A percentile compares a stretch with the other conserved stretches of the same genome.
phyloP scores from a whole-genome alignment of 2,888 invertebrate genomes.

The Acrocyrtus sp. region DNA sequence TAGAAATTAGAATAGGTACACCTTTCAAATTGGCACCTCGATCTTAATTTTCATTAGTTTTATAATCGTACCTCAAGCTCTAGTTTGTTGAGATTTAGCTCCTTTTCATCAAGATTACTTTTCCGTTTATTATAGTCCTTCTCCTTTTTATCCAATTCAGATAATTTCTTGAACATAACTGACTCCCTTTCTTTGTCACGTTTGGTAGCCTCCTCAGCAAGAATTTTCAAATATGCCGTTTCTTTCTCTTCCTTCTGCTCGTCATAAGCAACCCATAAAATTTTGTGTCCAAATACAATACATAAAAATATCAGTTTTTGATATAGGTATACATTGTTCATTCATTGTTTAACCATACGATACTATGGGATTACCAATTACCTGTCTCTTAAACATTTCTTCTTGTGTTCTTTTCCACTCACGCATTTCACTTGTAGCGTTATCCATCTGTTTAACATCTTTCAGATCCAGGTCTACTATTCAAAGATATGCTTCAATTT shows the following conservation, averaged over 20 bases:
- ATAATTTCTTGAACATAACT: conserved; percentile 29
- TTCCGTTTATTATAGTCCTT: conserved; percentile 29
- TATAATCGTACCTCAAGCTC: conserved; percentile 50
- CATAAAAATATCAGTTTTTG: background rate
- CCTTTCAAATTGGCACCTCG: background rate
- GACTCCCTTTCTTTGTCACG: conserved; percentile 48
- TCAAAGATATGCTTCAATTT: too few relatives aligned
- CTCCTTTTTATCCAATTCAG: conserved; percentile 33
- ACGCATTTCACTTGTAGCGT: conserved; percentile 19
- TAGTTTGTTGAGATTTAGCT: conserved; percentile 25
- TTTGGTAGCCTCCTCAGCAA: conserved; percentile 50
- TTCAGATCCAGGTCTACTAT: too few relatives aligned
- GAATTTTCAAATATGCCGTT: conserved; percentile 53
- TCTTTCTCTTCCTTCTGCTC: conserved; percentile 46
- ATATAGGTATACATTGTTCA: background rate
- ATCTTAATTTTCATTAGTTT: conserved; percentile 5
- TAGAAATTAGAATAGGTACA: background rate
- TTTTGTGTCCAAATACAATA: conserved; percentile 3
- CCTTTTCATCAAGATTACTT: conserved; percentile 16
- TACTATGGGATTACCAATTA: too few relatives aligned
- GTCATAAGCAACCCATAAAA: too few relatives aligned
- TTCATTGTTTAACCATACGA: background rate
- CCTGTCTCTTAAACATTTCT: conserved; percentile 32
- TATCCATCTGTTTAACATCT: background rate
- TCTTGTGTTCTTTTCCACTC: conserved; percentile 38